Percentiles rank a stretch among this genome's conserved stretches.
phyloP scores from a whole-genome alignment of 1,140 invertebrate genomes.

The Spodoptera frugiperda region DNA sequence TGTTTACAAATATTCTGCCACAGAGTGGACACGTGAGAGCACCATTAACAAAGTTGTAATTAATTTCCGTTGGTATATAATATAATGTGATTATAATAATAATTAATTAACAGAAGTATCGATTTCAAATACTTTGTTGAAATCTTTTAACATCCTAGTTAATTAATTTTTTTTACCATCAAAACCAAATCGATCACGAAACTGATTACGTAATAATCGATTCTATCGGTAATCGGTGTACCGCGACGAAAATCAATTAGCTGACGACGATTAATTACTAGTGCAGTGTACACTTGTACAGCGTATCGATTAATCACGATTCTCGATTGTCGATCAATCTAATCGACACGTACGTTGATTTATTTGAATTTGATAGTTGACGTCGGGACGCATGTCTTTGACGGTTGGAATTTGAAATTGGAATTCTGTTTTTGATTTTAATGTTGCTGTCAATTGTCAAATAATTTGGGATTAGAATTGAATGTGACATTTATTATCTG shows the following conservation, averaged over 20 bases:
- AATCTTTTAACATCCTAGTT: too few relatives aligned
- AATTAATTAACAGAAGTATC: too few relatives aligned
- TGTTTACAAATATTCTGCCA: too few relatives aligned
- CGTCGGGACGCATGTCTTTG: neutral
- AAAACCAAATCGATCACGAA: conserved; percentile 32
- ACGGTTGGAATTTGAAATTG: conserved; percentile 30
- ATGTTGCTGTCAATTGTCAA: too few relatives aligned
- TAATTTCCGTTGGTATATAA: too few relatives aligned
- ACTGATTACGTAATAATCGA: conserved; percentile 45
- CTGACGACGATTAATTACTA: conserved; percentile 42
- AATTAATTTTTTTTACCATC: neutral
- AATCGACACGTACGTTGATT: conserved; percentile 27
- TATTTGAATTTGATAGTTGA: conserved; percentile 41
- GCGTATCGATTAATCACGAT: conserved; percentile 44
- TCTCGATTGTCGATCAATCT: conserved; percentile 45
- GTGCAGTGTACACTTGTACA: conserved; percentile 43
- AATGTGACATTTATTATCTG: too few relatives aligned
- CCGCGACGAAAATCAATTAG: conserved; percentile 45
- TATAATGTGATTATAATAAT: too few relatives aligned
- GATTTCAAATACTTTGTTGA: too few relatives aligned
- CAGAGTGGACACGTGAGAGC: too few relatives aligned
- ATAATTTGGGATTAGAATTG: too few relatives aligned
- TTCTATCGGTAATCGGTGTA: conserved; percentile 29
- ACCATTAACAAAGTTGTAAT: too few relatives aligned
- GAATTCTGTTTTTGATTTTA: neutral